Evolutionary conservation across 1,140 invertebrate species (phyloP).

Genomic region (Papilio xuthus): DNA sequence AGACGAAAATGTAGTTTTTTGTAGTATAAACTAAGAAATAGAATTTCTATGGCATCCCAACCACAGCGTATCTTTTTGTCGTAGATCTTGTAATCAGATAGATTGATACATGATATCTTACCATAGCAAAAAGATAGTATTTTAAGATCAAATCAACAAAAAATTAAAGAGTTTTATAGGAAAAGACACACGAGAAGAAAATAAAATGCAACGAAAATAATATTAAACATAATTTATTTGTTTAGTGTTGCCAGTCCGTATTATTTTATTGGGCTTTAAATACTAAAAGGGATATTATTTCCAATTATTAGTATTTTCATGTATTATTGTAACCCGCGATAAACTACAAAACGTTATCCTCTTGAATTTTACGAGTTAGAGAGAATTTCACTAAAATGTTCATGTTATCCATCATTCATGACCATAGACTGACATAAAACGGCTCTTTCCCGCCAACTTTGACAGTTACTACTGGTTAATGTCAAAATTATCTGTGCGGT

Average conservation of each 20-base stretch:
- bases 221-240: too few species aligned
- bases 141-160: neutral
- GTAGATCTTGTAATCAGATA: neutral
- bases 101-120: neutral
- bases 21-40: neutral
- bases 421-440: conserved; percentile 72
- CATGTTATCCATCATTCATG: conserved; percentile 59
- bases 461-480: conserved; percentile 76
- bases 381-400: conserved; percentile 20
- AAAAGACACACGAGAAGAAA: too few species aligned
- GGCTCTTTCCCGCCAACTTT: conserved; percentile 57
- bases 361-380: neutral
- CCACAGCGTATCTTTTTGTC: neutral
- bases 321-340: neutral
- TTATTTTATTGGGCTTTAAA: too few species aligned
- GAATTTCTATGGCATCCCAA: neutral
- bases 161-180: too few species aligned
- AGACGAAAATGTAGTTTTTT: neutral
- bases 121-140: neutral
- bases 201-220: too few species aligned
- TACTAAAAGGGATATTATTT: neutral
- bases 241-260: too few species aligned
- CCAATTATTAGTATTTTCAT: neutral
- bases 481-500: conserved; percentile 76
- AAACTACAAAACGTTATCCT: neutral